phyloP scores from a whole-genome alignment of 2,797 vertebrate genomes.

The Liasis olivaceus region DNA sequence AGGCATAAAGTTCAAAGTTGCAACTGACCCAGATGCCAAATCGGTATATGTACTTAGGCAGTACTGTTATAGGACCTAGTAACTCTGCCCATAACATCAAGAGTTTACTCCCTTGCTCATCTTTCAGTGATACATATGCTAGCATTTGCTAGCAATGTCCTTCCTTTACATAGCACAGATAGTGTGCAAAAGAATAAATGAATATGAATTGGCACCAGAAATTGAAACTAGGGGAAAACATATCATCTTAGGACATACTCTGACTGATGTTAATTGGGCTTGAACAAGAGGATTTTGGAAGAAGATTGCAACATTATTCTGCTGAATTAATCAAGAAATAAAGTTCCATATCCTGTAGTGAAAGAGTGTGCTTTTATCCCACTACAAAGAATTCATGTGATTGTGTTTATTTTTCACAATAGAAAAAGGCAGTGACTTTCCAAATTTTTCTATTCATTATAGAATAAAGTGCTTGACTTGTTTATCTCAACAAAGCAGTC shows the following conservation, averaged over 20 bases:
- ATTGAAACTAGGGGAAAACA: background rate
- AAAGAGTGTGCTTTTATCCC: background rate
- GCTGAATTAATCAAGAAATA: background rate
- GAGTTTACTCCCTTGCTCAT: background rate
- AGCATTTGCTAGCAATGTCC: background rate
- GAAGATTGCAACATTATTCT: background rate
- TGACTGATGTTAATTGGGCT: background rate
- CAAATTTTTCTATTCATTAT: background rate
- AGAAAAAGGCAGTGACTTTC: background rate
- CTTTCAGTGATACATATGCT: background rate
- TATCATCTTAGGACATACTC: background rate
- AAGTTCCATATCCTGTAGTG: background rate
- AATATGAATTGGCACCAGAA: background rate
- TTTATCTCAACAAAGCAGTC: background rate
- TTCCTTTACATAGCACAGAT: background rate
- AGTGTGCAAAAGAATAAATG: background rate
- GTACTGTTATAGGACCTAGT: background rate
- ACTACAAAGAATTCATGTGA: background rate
- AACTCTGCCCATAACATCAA: background rate
- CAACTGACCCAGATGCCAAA: background rate
- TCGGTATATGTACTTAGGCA: background rate
- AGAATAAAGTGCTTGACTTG: background rate
- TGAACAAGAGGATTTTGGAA: background rate
- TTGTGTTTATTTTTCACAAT: background rate
- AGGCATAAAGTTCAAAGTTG: background rate